phyloP scores from a whole-genome alignment of 2,113 vertebrate genomes.

The Pluvialis apricaria region DNA sequence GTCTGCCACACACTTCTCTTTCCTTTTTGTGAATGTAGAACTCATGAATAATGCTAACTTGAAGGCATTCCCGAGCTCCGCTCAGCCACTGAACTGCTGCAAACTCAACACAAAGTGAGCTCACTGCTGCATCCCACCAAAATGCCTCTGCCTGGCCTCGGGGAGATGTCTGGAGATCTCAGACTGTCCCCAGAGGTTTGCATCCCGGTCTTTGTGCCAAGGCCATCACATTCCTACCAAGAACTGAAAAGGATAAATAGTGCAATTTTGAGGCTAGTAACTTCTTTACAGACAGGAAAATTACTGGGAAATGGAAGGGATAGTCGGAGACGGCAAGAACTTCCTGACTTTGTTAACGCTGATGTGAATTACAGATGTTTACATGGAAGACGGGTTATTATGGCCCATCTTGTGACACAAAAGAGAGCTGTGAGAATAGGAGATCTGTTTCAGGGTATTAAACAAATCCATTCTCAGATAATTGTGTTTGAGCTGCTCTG shows the following conservation, averaged over 20 bases:
- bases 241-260: neutral
- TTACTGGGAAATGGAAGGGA: neutral
- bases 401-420: neutral
- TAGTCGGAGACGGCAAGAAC: neutral
- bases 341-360: neutral
- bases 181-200: neutral
- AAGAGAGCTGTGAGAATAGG: neutral
- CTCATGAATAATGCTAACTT: neutral
- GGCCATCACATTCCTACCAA: neutral
- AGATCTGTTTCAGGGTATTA: neutral
- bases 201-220: neutral
- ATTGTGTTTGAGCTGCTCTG: neutral
- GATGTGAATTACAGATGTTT: slow-evolving; percentile 16
- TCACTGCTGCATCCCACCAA: neutral
- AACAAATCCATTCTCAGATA: neutral
- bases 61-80: neutral
- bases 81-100: neutral
- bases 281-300: neutral
- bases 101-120: neutral
- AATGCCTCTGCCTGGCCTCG: neutral
- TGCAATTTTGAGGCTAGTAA: neutral
- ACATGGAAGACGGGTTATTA: neutral
- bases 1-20: neutral
- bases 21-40: neutral
- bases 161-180: neutral